These are phyloP conservation scores for Anoplius nigerrimus DNA, from an alignment of 2,888 invertebrate genomes.

Conservation along the genomic window DNA sequence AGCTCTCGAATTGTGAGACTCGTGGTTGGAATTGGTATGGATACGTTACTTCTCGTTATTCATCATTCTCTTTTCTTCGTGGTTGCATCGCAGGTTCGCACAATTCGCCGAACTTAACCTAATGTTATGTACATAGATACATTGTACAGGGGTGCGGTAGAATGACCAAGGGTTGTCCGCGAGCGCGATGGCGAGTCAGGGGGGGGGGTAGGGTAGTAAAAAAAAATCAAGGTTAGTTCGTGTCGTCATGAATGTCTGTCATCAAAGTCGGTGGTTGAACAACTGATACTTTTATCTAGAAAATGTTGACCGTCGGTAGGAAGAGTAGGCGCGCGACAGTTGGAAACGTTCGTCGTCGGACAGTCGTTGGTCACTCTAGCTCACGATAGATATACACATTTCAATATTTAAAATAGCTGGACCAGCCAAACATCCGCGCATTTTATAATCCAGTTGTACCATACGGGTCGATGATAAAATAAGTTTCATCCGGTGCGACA, in stretches of 20 bases:
- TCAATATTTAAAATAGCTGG: conserved; percentile 52
- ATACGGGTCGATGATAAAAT: too few relatives aligned
- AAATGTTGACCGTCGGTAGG: too few relatives aligned
- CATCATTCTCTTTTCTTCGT: background rate
- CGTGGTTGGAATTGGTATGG: too few relatives aligned
- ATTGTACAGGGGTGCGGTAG: conserved; percentile 46
- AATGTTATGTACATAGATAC: conserved; percentile 45
- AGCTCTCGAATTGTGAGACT: too few relatives aligned
- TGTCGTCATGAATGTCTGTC: too few relatives aligned
- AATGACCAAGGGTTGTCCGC: conserved; percentile 43
- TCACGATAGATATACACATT: conserved; percentile 33
- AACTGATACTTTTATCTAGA: too few relatives aligned
- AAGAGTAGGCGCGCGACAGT: too few relatives aligned
- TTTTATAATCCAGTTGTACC: conserved; percentile 10
- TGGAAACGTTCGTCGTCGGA: too few relatives aligned
- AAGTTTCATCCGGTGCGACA: too few relatives aligned
- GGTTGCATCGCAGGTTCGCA: conserved; percentile 2
- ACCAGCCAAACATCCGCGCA: conserved; percentile 58
- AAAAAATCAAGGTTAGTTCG: too few relatives aligned
- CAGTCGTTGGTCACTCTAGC: conserved; percentile 42
- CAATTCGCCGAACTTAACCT: conserved; percentile 5
- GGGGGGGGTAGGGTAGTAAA: too few relatives aligned
- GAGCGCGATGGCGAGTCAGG: background rate
- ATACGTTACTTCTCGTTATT: conserved; percentile 12
- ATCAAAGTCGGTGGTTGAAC: too few relatives aligned